Evolutionary conservation across 1,140 invertebrate species (phyloP), one percentile per base, ranked within the genome.

Genomic region (Thaumetopoea pityocampa): DNA sequence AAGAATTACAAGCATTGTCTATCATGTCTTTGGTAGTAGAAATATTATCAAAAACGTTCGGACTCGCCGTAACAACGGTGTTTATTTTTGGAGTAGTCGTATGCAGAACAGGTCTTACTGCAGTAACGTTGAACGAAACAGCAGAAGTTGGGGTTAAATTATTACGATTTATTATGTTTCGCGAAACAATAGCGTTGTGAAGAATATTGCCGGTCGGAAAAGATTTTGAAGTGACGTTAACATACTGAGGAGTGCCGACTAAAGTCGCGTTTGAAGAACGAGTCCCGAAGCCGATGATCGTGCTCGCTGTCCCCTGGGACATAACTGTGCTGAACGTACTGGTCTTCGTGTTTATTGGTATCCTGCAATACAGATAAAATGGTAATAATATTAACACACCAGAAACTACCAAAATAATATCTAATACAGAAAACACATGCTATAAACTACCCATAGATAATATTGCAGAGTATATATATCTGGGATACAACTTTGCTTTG

Each of bases 201-300:
- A 85, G 56, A 9, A 86, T 86, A 49, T 85, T 85, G 4, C 84
- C 82, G n/a, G 78, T 83, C 0, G 85, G 79, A 35, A 85, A 85
- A 0, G 74, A 80, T 38, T 86, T 86, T 2, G 84, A 72, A 3
- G 72, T 59, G 5, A 86, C 76, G 40, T 85, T 86, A 36, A 86
- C 78, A 40, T 85, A 85, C 38, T 82, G 78, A 0, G 81, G 65
- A 2, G 72, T 61, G 1, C 68, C 64, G 24, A 78, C 70, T n/a
- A 80, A 64, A 2, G 72, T 68, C 0, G 73, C 64, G 35, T 81
- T 80, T 2, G 71, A 67, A 1, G 80, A 67, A 1, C 80, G 60
- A 2, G 74, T 74, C 0, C 76, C 81, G 36, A 85, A 81, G 19
- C 85, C 85, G 22, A 85, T 79, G 22, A 86, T 77, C 1, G 73